Base-by-base conservation (phyloP, 2,113 vertebrate genomes). In the Chionis minor region DNA sequence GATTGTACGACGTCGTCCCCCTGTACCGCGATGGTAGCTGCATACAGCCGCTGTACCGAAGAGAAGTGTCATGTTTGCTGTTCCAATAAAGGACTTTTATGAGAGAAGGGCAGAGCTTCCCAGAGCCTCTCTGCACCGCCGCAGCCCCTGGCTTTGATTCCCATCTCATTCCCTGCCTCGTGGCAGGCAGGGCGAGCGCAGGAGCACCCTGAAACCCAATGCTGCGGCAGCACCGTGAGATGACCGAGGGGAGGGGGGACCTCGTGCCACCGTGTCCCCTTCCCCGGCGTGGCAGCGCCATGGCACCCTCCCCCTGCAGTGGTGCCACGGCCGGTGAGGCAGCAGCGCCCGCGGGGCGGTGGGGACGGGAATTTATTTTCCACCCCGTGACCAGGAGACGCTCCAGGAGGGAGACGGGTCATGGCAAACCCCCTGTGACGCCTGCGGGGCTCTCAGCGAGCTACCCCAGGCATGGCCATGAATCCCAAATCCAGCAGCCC, bases 81-180 rank as follows among this genome's bases (percentile, higher is more conserved):
- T 99, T 98, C 98, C 97, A 98, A 98, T 99, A 99, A 98, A 99
- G 93, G 88, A 96, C 97, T 98, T 98, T 98, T 98, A 95, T 78
- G 82, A 97, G 93, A 97, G 93, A 92, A 86, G 19, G 77, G 75
- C 47, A 12, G 45, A 58, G 66, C 88, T 90, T 88, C 93, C 90
- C 8, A 4, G 45, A 74, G 86, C 75, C 2, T 93, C 86, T 95
- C 73, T 92, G 86, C 2, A 4, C 33, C 28, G 6, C 40, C 47
- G 3, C 72, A 32, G 84, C 33, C 51, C 49, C 56, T 10, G 12
- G 9, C 35, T 38, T 33, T 1, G 0, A 3, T 38, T 27, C 38
- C 55, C n/a, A 0, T 1, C 72, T 70, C 28, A 1, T 40, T 8
- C 38, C 26, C 5, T 38, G 42, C 1, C 16, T 19, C 14, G 0